A percentile compares a stretch with the other conserved stretches of the same genome.
Evolutionary conservation across 2,797 vertebrate species (phyloP).

Genomic region (Loriculus beryllinus): DNA sequence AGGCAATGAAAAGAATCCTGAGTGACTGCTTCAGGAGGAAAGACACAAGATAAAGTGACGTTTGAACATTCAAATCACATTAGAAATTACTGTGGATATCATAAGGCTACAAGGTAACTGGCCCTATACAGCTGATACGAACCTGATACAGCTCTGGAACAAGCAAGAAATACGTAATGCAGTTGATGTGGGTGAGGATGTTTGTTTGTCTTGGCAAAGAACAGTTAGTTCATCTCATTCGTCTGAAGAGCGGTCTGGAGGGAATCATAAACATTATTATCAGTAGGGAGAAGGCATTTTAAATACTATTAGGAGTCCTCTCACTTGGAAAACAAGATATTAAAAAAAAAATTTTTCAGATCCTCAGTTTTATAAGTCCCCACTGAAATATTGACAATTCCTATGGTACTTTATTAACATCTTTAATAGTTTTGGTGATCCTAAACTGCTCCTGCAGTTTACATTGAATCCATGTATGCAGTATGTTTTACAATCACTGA

Average conservation of each 20-base stretch:
- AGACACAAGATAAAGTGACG: background rate
- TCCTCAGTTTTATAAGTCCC: background rate
- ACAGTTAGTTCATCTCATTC: background rate
- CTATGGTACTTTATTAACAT: background rate
- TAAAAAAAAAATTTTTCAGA: background rate
- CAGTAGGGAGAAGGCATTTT: background rate
- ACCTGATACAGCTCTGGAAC: background rate
- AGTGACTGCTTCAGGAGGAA: background rate
- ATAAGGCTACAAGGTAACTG: background rate
- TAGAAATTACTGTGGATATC: background rate
- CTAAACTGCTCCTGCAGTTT: background rate
- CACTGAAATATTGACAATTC: background rate
- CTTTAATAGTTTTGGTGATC: background rate
- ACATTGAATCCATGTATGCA: background rate
- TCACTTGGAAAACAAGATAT: background rate
- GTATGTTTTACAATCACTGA: background rate
- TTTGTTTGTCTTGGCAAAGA: background rate
- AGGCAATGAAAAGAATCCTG: background rate
- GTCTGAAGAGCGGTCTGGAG: background rate
- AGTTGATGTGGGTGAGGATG: background rate
- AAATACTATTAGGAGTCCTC: background rate
- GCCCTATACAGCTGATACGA: background rate
- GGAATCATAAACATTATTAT: background rate
- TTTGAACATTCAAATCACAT: background rate
- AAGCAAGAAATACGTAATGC: background rate